Base-by-base conservation (phyloP, 2,113 vertebrate genomes). In the Takifugu bimaculatus region DNA sequence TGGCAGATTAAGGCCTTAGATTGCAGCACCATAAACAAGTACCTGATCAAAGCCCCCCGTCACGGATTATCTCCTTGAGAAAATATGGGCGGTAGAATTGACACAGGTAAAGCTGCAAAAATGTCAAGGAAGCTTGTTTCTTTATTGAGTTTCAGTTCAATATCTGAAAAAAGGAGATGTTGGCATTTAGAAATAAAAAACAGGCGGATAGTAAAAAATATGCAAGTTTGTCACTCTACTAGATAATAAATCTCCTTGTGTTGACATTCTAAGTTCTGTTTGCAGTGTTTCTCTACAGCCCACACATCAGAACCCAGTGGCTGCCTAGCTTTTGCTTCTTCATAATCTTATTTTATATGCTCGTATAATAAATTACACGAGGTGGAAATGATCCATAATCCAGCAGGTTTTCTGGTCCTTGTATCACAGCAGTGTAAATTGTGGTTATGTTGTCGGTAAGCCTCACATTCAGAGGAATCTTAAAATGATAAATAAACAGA, bases 1-100 rank as follows among this genome's bases (percentile, higher is more conserved):
- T 28, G 51, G 65, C 78, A 87, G 86, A 89, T 88, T 83, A 89
- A 68, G 57, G 72, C 72, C 53, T 82, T 68, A 65, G 81, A 83
- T 80, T 81, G 62, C 82, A 60, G 70, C 57, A 25, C 70, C 79
- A 82, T 80, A 80, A 85, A 87, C 86, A 88, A 78, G 83, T 80
- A 72, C 85, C 82, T 88, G 86, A 88, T 88, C 80, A 71, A 73
- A 85, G 65, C 82, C 55, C 70, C 43, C 62, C 79, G 83, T 85
- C 82, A 72, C 72, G 80, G 88, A 88, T 89, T 86, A 87, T 77
- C 72, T 75, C 65, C 67, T 72, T 68, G 58, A 72, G 75, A 83
- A 81, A 85, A 67, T 67, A 80, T 77, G 70, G 60, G 67, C 45
- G 60, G 25, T 53, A 48, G 48, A 76, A 83, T 72, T 81, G 84